A percentile compares a stretch with the other conserved stretches of the same genome.
phyloP scores from a whole-genome alignment of 37 sponge, comb jelly and placozoan genomes.

The Cliona cf. orientalis region DNA sequence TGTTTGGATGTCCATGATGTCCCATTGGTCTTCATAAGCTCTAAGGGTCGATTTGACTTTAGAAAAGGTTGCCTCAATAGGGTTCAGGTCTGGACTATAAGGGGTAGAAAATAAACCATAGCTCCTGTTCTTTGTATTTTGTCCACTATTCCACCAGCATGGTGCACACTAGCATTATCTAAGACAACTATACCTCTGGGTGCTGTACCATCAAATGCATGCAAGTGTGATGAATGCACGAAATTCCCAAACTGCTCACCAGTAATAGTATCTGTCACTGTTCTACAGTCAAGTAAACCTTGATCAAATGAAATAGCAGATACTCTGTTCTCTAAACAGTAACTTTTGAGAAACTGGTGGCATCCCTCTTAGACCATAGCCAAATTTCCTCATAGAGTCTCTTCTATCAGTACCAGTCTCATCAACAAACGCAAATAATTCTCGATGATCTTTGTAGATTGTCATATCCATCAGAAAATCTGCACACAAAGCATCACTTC shows the following conservation, averaged over 20 bases:
- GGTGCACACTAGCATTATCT: neutral
- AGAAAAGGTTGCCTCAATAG: too few species aligned
- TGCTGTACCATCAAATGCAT: neutral
- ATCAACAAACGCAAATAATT: too few species aligned
- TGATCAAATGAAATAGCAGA: neutral
- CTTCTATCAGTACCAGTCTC: too few species aligned
- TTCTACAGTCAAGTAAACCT: neutral
- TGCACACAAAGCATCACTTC: constrained; percentile 11
- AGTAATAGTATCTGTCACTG: neutral
- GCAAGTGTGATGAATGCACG: neutral
- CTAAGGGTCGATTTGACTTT: too few species aligned
- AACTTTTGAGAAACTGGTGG: neutral
- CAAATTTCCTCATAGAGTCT: too few species aligned
- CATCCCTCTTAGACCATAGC: neutral
- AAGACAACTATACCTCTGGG: neutral
- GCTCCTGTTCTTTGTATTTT: neutral
- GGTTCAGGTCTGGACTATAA: too few species aligned
- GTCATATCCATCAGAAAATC: constrained; percentile 10
- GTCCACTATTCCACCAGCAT: neutral
- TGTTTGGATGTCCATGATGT: too few species aligned
- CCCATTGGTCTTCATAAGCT: too few species aligned
- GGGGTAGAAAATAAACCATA: neutral
- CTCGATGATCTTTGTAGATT: constrained; percentile 3
- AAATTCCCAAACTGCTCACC: neutral
- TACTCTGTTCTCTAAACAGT: neutral